Evolutionary conservation across 1,140 invertebrate species (phyloP).

Genomic region (Papilio machaon): DNA sequence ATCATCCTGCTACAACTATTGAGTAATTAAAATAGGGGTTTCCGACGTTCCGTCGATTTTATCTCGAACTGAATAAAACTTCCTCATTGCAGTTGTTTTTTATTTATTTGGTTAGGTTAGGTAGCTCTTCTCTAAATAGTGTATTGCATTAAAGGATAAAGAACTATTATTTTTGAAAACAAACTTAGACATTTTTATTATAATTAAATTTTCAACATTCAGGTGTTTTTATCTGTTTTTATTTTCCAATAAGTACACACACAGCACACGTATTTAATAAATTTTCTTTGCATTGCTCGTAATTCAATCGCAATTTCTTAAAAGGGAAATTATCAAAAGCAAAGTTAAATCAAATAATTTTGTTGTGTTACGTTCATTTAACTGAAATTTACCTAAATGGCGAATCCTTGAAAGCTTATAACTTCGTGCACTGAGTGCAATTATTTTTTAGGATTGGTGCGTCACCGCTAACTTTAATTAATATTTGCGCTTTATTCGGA

Average conservation of each 20-base stretch:
- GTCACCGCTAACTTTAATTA: conserved; percentile 21
- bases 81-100: neutral
- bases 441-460: neutral
- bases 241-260: too few species aligned
- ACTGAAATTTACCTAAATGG: neutral
- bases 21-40: neutral
- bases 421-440: neutral
- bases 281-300: too few species aligned
- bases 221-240: too few species aligned
- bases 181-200: too few species aligned
- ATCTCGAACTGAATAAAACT: neutral
- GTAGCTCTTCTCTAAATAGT: neutral
- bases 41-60: conserved; percentile 1
- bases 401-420: neutral
- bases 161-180: too few species aligned
- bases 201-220: too few species aligned
- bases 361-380: neutral
- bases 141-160: neutral
- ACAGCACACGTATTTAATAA: too few species aligned
- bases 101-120: too few species aligned
- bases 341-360: neutral
- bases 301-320: too few species aligned
- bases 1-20: neutral
- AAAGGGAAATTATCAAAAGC: neutral
- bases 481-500: conserved; percentile 7